These are phyloP conservation scores for Ctenochaetus hawaiiensis DNA, from an alignment of 2,797 vertebrate genomes.

Conservation along the genomic window DNA sequence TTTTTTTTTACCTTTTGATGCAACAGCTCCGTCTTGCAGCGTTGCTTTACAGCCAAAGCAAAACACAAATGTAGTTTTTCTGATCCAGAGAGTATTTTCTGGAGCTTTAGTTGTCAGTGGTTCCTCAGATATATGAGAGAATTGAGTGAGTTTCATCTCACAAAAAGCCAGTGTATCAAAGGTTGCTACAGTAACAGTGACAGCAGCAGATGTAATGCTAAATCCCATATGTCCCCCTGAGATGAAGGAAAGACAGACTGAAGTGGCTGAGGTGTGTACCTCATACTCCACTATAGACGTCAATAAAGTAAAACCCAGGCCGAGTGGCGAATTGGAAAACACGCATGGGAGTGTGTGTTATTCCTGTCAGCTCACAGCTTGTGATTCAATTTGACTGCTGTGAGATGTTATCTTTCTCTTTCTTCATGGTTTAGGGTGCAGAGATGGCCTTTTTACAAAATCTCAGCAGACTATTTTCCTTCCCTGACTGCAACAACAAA, in stretches of 20 bases:
- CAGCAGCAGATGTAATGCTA: constrained; percentile 39
- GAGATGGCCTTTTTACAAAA: constrained; percentile 35
- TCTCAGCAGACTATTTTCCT: constrained; percentile 23
- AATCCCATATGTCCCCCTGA: constrained; percentile 35
- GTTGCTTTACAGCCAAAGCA: not conserved
- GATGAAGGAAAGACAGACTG: constrained; percentile 30
- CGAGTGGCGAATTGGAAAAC: constrained; percentile 29
- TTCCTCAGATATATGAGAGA: constrained; percentile 21
- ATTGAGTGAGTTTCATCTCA: constrained; percentile 26
- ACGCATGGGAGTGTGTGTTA: constrained; percentile 42
- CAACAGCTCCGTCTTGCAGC: constrained; percentile 23
- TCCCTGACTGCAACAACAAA: constrained; percentile 3
- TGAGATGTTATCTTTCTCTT: constrained; percentile 31
- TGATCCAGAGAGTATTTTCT: constrained; percentile 15
- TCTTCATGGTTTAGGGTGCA: constrained; percentile 17
- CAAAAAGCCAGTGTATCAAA: constrained; percentile 54
- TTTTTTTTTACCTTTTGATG: constrained; percentile 31
- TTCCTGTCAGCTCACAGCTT: constrained; percentile 40
- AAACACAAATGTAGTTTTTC: not conserved
- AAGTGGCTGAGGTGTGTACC: constrained; percentile 37
- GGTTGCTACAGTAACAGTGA: constrained; percentile 58
- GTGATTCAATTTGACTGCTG: constrained; percentile 43
- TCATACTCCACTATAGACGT: not conserved
- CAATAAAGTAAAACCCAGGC: constrained; percentile 31
- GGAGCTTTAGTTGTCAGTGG: constrained; percentile 7